phyloP scores from a whole-genome alignment of 2,113 vertebrate genomes.

The western clawed frog (Xenopus tropicalis) region DNA sequence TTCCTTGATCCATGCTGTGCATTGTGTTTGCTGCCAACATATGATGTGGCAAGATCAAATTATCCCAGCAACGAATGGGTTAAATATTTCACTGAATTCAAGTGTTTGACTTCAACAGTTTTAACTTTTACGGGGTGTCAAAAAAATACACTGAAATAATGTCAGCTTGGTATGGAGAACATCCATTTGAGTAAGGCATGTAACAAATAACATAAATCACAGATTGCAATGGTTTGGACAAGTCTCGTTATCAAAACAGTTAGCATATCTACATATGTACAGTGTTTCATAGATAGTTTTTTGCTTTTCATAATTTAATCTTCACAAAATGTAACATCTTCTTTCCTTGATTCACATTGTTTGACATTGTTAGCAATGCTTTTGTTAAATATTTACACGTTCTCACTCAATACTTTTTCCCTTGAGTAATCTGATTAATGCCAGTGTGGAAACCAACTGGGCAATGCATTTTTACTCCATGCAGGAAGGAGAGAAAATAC shows the following conservation, averaged over 20 bases:
- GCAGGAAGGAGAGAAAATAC: slow-evolving; percentile 26
- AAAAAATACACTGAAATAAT: no score
- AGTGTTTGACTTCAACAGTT: no score
- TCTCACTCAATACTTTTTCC: background rate
- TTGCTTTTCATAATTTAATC: background rate
- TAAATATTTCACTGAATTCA: no score
- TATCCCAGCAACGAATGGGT: no score
- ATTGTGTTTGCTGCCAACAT: no score
- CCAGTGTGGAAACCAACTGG: slow-evolving; percentile 1
- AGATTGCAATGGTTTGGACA: no score
- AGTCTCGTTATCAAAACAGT: slow-evolving; percentile 5
- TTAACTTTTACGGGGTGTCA: no score
- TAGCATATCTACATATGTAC: background rate
- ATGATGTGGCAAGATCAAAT: no score
- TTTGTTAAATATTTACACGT: slow-evolving; percentile 15
- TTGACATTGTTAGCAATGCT: slow-evolving; percentile 10
- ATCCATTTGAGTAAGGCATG: background rate
- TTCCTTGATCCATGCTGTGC: no score
- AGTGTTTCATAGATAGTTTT: background rate
- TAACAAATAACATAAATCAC: background rate
- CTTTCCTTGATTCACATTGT: slow-evolving; percentile 6
- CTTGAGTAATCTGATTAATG: slow-evolving; percentile 8
- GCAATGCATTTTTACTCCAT: slow-evolving; percentile 37
- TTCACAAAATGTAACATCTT: background rate
- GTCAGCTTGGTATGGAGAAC: background rate